phyloP scores from a whole-genome alignment of 2,797 vertebrate genomes.

The Diceros bicornis region DNA sequence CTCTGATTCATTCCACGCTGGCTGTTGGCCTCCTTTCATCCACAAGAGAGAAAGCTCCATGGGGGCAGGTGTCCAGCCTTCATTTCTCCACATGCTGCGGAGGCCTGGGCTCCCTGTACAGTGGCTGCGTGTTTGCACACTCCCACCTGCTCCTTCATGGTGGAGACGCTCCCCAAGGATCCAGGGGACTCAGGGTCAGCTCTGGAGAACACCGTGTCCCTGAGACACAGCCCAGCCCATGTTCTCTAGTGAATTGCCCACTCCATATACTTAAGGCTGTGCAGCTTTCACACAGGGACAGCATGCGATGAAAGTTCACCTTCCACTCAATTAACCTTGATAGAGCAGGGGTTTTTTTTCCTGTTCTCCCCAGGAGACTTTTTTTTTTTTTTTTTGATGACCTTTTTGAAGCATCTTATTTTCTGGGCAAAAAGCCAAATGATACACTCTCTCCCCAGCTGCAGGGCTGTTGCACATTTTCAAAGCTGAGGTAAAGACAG shows the following conservation, averaged over 20 bases:
- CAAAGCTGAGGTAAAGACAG: slow-evolving; percentile 80
- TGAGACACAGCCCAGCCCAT: neutral
- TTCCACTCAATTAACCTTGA: slow-evolving; percentile 87
- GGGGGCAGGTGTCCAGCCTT: neutral
- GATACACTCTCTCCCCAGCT: slow-evolving; percentile 78
- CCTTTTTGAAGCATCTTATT: slow-evolving; percentile 87
- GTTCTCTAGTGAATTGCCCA: slow-evolving; percentile 63
- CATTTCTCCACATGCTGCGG: rapidly evolving
- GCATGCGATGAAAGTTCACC: slow-evolving; percentile 79
- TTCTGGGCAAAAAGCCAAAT: slow-evolving; percentile 88
- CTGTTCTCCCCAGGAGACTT: slow-evolving; percentile 70
- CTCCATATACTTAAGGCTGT: slow-evolving; percentile 69
- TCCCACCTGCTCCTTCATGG: neutral
- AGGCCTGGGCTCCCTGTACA: neutral
- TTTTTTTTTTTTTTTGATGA: slow-evolving; percentile 77
- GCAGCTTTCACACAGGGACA: slow-evolving; percentile 72
- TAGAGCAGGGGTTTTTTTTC: slow-evolving; percentile 76
- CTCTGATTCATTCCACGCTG: neutral
- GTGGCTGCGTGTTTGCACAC: too few species aligned
- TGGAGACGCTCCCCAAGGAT: neutral
- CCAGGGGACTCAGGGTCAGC: neutral
- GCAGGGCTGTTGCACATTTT: slow-evolving; percentile 74
- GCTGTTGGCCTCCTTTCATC: neutral
- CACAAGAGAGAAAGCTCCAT: neutral
- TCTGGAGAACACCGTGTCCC: slow-evolving; percentile 5